Base-by-base conservation (phyloP, 2,797 vertebrate genomes). In the Masticophis lateralis region DNA sequence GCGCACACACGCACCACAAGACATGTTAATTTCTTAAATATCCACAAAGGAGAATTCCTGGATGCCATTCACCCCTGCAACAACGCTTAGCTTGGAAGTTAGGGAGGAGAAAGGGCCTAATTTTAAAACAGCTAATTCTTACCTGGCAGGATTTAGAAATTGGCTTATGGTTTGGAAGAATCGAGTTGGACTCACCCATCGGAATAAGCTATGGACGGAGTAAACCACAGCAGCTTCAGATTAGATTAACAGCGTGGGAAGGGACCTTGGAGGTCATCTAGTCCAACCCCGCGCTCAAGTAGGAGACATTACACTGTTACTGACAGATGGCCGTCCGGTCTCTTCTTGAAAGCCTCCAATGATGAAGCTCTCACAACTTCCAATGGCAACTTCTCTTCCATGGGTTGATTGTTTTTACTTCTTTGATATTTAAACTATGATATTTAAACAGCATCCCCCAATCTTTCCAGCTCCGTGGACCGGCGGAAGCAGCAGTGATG, bases 81-180 rank as follows among this genome's bases (percentile, higher is more conserved):
- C 37, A 25, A 25, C 10, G 0, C 20, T 10, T 43, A 47, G 22
- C 37, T 22, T 79, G 32, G 69, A 10, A 20, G 16, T 74, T 43
- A 55, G 7, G 1, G 3, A 32, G 43, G 22, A 1, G n/a, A 25
- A 27, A 20, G 28, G 61, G 7, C 69, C 2, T 32, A 9, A 14
- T 9, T 16, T 28, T 28, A 12, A 94, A 79, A 28, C 8, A 89
- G 87, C 91, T 94, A 91, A 92, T 94, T 95, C 94, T 92, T 93
- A 91, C 95, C 91, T 94, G 94, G 92, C 94, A 93, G 94, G 96
- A 74, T 90, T 93, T 90, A 1, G 94, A 93, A 95, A 94, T 90
- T 91, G 1, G 47, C 91, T 86, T 92, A 93, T 66, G 69, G 7
- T 20, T 79, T 32, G 66, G n/a, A 32, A 32, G 66, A 69, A 69